Evolutionary conservation across 2,797 vertebrate species (phyloP), one percentile per base, ranked within the genome.

Genomic region (Gila robusta): DNA sequence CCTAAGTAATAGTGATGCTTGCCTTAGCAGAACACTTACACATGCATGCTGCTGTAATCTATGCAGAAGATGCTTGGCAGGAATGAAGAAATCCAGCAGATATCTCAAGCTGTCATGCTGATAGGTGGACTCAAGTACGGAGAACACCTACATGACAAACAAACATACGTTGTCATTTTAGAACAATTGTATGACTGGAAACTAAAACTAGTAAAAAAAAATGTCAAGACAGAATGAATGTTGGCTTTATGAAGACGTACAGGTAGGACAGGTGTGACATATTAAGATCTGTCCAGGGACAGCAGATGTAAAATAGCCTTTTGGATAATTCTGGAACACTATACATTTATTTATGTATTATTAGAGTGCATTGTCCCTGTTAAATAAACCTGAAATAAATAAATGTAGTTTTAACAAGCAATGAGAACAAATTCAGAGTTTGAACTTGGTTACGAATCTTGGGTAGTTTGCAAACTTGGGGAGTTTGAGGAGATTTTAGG

Each of bases 51-150:
- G 96, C 92, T 96, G 96, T 35, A 96, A 93, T 88, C 93, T 95
- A 90, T 96, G 95, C 82, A 96, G 93, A 86, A 96, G 95, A 85
- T 96, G 95, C 87, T 96, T 96, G 74, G 96, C 95, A 26, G 96
- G 96, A 86, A 96, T 94, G 9, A 96, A 96, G 92, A 94, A 96
- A 90, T 96, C 96, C 89, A 96, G 90, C 85, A 96, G 95, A 92
- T 96, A 96, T 76, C 96, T 94, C 69, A 96, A 93, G 89, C 95
- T 96, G 93, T 96, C 96, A 9, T 96, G 95, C 74, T 96, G 95
- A 90, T 96, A 96, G n/a, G 95, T 96, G 7, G 95, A 94, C 92
- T 96, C 96, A 86, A 96, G 91, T 39, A 96, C 95, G 2, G 96
- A 96, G 88, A 96, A 96, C 76, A 96, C 96, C 96, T 96, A 85